Evolutionary conservation across 2,113 vertebrate genomes (phyloP), one percentile per base, ranked within the genome.

Genomic region (Rhombomys opimus): DNA sequence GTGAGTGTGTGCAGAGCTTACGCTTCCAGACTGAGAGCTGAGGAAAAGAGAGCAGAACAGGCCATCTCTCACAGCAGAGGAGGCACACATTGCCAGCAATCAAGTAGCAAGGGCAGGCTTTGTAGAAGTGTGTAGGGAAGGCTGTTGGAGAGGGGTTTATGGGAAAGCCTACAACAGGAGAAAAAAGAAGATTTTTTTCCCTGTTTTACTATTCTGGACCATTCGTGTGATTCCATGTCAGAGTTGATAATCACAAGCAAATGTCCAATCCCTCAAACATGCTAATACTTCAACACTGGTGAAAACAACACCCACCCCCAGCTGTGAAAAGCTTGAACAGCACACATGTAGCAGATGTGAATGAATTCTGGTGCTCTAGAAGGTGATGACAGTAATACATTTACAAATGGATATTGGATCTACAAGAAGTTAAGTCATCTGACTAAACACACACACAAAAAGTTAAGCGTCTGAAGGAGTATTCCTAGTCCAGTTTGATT

Each of bases 1-100:
- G 97, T 98, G 94, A 97, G 97, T 89, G 8, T 18, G 32, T 7
- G 4, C 14, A 38, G 67, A 50, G 18, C 78, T 4, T 7, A 1
- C 52, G 17, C 27, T 65, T 23, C 18, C 38, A 2, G 23, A 15
- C 5, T 65, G 1, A 4, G 73, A 46, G 30, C 3, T 6, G 1
- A 54, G 70, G 35, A 65, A 12, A 46, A 18, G 61, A 72, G 17
- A 50, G n/a, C 18, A 75, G 68, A 73, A 50, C 59, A 22, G 17
- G 38, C 2, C n/a, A 30, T 67, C 7, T 65, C 25, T 14, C 61
- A 14, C 20, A 41, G 3, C 35, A 54, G 30, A 54, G 50, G 46
- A 50, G 25, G 25, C 17, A 77, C 41, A 32, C 46, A 52, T 30
- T 54, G 7, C 50, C 52, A 41, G 1, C 70, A 32, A 38, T 57